These are phyloP conservation scores for Agrochola lychnidis DNA, from an alignment of 2,888 invertebrate species.

Conservation along the genomic window DNA sequence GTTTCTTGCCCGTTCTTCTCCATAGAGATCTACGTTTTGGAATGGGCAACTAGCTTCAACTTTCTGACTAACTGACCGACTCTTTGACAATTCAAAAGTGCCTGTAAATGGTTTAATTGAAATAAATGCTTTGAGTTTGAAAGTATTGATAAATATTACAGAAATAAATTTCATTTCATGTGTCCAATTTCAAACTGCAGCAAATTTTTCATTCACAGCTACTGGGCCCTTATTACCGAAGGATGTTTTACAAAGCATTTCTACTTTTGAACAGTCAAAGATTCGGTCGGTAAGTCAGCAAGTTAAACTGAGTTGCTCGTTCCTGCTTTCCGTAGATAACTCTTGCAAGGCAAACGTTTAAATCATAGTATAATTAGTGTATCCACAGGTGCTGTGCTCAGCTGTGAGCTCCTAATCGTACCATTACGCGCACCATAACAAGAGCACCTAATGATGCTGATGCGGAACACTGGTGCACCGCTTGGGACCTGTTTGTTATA, in stretches of 20 bases:
- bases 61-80: too few species aligned
- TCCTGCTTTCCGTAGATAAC: slow-evolving; percentile 22
- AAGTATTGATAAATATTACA: too few species aligned
- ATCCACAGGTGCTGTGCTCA: slow-evolving; percentile 50
- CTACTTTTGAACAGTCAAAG: background rate
- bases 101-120: too few species aligned
- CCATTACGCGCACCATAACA: slow-evolving; percentile 47
- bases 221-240: too few species aligned
- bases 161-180: too few species aligned
- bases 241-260: background rate
- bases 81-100: too few species aligned
- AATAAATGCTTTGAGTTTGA: too few species aligned
- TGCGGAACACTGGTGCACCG: slow-evolving; percentile 11
- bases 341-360: slow-evolving; percentile 40
- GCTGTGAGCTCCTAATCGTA: slow-evolving; percentile 39
- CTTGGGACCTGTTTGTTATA: too few species aligned
- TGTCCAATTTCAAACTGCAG: too few species aligned
- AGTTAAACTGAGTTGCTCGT: background rate
- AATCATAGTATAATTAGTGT: slow-evolving; percentile 52
- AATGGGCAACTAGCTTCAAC: too few species aligned
- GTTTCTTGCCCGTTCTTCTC: too few species aligned
- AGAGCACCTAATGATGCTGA: slow-evolving; percentile 41
- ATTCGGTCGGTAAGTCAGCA: background rate
- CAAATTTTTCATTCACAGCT: background rate
- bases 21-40: too few species aligned